A percentile compares a stretch with the other conserved stretches of the same genome.
Conservation (phyloP, 2,113 vertebrate species). For the Cavia porcellus region DNA sequence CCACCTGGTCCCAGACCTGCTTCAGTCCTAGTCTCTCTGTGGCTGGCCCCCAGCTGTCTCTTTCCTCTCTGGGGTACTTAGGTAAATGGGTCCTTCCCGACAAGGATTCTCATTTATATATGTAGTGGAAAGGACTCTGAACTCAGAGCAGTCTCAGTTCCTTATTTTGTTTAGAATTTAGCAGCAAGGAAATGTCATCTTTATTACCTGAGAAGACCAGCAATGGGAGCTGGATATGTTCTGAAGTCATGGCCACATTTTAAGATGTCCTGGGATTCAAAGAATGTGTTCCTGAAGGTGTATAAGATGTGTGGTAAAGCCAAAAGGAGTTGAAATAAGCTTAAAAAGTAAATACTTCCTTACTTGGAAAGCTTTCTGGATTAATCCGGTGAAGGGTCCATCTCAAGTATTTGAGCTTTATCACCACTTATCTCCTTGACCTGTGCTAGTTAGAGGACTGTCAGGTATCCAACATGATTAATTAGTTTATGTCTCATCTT, state of each 20-base stretch:
- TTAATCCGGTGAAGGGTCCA: slow-evolving; percentile 22
- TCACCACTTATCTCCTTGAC: slow-evolving; percentile 45
- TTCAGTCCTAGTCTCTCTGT: slow-evolving; percentile 65
- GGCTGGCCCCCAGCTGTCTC: slow-evolving; percentile 73
- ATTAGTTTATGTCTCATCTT: slow-evolving; percentile 61
- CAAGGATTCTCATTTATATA: slow-evolving; percentile 59
- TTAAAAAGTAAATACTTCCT: slow-evolving; percentile 1
- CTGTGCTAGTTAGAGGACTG: slow-evolving; percentile 59
- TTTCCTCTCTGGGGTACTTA: slow-evolving; percentile 77
- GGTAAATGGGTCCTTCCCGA: slow-evolving; percentile 76
- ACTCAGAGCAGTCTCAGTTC: slow-evolving; percentile 73
- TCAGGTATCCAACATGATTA: slow-evolving; percentile 67
- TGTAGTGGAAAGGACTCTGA: slow-evolving; percentile 74
- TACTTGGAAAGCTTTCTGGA: slow-evolving; percentile 51
- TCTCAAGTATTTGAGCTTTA: slow-evolving; percentile 53
- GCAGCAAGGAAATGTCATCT: slow-evolving; percentile 68
- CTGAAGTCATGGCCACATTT: slow-evolving; percentile 65
- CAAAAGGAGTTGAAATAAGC: background rate
- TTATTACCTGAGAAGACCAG: slow-evolving; percentile 48
- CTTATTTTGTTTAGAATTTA: slow-evolving; percentile 72
- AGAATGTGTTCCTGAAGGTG: background rate
- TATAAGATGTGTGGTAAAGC: slow-evolving; percentile 57
- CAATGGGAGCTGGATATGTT: slow-evolving; percentile 64
- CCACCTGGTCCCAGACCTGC: slow-evolving; percentile 61
- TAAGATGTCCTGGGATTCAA: slow-evolving; percentile 39